Percentiles rank a stretch among this genome's conserved stretches.
Evolutionary conservation across 2,888 invertebrate genomes (phyloP).

Genomic region (Pegoplata infirma): DNA sequence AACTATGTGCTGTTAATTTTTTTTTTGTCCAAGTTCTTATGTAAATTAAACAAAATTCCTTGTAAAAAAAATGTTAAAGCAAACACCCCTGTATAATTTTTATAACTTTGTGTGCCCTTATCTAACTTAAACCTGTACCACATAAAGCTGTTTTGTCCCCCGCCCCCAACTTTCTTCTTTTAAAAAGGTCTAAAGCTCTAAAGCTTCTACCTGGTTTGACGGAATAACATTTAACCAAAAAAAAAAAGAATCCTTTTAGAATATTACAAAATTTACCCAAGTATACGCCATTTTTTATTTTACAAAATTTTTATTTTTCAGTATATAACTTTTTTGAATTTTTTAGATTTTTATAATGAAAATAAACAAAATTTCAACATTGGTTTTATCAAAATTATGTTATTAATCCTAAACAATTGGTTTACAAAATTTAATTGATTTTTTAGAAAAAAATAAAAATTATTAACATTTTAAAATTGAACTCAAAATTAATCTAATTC

Average conservation of each 20-base stretch:
- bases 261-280: conserved; percentile 51
- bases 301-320: conserved; percentile 15
- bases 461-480: no score
- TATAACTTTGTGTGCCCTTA: not conserved
- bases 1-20: conserved; percentile 3
- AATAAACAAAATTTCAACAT: not conserved
- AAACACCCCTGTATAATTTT: not conserved
- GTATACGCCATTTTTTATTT: conserved; percentile 68
- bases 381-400: conserved; percentile 1
- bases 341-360: not conserved
- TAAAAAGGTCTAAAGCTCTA: conserved; percentile 56
- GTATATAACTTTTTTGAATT: not conserved
- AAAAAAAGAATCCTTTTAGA: conserved; percentile 13
- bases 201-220: conserved; percentile 21
- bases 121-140: not conserved
- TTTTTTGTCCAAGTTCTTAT: conserved; percentile 22
- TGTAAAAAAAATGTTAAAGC: not conserved
- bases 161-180: not conserved
- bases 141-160: conserved; percentile 7
- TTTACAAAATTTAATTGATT: no score
- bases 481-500: no score
- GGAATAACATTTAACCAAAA: no score
- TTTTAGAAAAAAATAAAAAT: no score
- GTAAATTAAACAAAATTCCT: not conserved
- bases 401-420: not conserved